phyloP scores from a whole-genome alignment of 2,888 invertebrate species.

The Sinodicranocentrus sp. region DNA sequence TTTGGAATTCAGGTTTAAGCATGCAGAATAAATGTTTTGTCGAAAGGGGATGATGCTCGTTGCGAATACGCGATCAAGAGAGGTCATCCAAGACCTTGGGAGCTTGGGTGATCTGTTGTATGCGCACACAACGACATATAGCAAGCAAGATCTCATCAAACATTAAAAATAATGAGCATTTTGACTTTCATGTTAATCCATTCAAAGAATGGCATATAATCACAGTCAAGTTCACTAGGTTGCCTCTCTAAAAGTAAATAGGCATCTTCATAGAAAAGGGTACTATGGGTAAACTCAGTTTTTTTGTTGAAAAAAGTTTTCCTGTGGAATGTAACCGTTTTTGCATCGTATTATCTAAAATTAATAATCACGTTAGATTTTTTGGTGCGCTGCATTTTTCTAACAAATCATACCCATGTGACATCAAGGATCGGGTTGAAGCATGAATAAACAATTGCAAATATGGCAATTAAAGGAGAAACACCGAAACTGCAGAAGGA shows the following conservation, averaged over 20 bases:
- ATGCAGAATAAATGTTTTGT: slow-evolving; percentile 23
- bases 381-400: too few species aligned
- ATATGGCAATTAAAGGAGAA: too few species aligned
- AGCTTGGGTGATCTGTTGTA: slow-evolving; percentile 44
- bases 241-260: neutral
- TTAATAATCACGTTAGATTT: too few species aligned
- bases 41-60: neutral
- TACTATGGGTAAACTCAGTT: too few species aligned
- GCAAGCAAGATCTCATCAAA: slow-evolving; percentile 51
- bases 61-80: slow-evolving; percentile 18
- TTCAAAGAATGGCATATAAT: slow-evolving; percentile 36
- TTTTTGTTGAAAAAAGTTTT: too few species aligned
- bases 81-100: slow-evolving; percentile 63
- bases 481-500: too few species aligned
- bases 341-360: too few species aligned
- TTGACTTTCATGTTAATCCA: slow-evolving; percentile 48
- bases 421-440: too few species aligned
- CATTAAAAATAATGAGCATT: slow-evolving; percentile 65
- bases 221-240: slow-evolving; percentile 53
- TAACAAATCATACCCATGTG: too few species aligned
- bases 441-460: too few species aligned
- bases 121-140: slow-evolving; percentile 43
- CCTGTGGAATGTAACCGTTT: too few species aligned
- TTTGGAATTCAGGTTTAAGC: slow-evolving; percentile 57
- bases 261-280: too few species aligned